phyloP scores from a whole-genome alignment of 2,797 vertebrate genomes.

The Dendrocincla fuliginosa region DNA sequence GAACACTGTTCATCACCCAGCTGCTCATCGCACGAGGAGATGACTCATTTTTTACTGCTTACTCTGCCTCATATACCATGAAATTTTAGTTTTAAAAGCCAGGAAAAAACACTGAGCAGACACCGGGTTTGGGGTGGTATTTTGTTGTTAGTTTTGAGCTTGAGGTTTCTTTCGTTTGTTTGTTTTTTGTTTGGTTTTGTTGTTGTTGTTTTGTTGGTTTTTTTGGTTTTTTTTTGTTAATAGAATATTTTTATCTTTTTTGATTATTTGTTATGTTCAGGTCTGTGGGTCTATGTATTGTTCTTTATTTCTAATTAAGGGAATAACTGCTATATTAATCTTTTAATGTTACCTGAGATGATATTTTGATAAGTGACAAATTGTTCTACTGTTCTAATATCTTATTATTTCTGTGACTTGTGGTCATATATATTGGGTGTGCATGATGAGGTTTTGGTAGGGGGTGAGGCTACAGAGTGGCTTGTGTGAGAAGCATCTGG shows the following conservation, averaged over 20 bases:
- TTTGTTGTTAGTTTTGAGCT: not conserved
- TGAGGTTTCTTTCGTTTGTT: accelerated
- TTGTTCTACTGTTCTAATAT: not conserved
- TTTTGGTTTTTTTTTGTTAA: no score
- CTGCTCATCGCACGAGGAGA: not conserved
- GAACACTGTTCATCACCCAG: not conserved
- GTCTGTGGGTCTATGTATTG: not conserved
- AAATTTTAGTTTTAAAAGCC: not conserved
- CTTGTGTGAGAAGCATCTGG: not conserved
- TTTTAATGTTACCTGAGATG: not conserved
- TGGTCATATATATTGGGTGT: not conserved
- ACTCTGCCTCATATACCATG: not conserved
- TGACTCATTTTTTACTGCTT: not conserved
- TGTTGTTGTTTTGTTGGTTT: no score
- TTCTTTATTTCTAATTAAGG: not conserved
- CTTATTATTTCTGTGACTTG: not conserved
- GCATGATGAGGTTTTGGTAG: not conserved
- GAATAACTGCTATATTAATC: not conserved
- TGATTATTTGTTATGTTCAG: not conserved
- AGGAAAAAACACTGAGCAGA: not conserved
- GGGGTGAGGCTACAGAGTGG: not conserved
- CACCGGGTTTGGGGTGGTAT: not conserved
- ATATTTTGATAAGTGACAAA: not conserved
- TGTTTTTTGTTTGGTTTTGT: no score
- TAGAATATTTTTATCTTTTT: not conserved